Percentiles rank a stretch among this genome's conserved stretches.
Evolutionary conservation across 2,888 invertebrate species (phyloP).

Genomic region (Oxytorus armatus): DNA sequence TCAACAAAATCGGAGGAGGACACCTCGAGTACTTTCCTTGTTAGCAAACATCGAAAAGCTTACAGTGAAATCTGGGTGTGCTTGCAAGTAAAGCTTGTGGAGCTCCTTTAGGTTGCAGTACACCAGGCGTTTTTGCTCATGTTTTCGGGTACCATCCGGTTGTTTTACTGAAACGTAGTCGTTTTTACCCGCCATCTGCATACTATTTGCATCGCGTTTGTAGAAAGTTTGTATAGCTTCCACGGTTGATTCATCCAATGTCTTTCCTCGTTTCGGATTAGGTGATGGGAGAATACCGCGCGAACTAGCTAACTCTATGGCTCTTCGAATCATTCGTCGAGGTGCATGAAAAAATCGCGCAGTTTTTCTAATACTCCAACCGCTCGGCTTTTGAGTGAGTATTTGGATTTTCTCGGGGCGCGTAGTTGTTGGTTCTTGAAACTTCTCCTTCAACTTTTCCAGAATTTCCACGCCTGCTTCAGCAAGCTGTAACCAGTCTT

Average conservation of each 20-base stretch:
- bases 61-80: conserved; percentile 35
- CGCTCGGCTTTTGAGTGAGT: conserved; percentile 27
- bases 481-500: conserved; percentile 7
- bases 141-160: conserved; percentile 30
- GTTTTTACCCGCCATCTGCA: conserved; percentile 29
- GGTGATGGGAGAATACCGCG: background rate
- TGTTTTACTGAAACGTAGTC: conserved; percentile 31
- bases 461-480: conserved; percentile 6
- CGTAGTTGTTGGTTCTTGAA: conserved; percentile 9
- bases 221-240: conserved; percentile 27
- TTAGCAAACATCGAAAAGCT: conserved; percentile 57
- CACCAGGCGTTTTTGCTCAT: conserved; percentile 44
- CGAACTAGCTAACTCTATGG: conserved; percentile 26
- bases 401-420: conserved; percentile 6
- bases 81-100: conserved; percentile 21
- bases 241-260: background rate
- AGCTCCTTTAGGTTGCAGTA: conserved; percentile 50
- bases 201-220: conserved; percentile 15
- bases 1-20: no score
- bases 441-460: conserved; percentile 17
- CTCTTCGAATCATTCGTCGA: conserved; percentile 9
- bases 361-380: conserved; percentile 21
- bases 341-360: conserved; percentile 28
- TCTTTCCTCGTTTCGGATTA: background rate
- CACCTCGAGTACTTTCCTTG: no score